phyloP scores from a whole-genome alignment of 1,140 invertebrate genomes.

The Rhopalosiphum maidis region DNA sequence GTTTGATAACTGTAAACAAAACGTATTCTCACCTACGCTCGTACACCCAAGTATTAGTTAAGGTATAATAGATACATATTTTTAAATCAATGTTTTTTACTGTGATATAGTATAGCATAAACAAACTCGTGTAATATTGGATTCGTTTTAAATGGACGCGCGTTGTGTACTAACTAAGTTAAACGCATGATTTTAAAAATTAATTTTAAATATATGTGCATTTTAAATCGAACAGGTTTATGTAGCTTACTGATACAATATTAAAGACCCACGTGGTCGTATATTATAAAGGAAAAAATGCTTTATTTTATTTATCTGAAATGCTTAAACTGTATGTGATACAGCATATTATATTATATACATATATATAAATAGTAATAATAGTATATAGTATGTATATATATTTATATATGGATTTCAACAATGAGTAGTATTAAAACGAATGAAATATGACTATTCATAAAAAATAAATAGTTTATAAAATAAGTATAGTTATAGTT shows the following conservation, averaged over 20 bases:
- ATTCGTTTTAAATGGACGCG: slow-evolving; percentile 1
- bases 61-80: background rate
- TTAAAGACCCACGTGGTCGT: background rate
- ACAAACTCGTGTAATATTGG: slow-evolving; percentile 1
- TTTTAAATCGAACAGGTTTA: background rate
- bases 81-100: background rate
- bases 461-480: background rate
- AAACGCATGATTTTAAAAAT: background rate
- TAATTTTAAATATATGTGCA: background rate
- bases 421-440: background rate
- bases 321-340: background rate
- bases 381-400: background rate
- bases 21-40: background rate
- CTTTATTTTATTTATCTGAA: background rate
- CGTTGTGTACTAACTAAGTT: background rate
- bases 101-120: background rate
- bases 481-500: background rate
- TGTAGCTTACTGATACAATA: background rate
- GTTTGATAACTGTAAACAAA: background rate
- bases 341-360: background rate
- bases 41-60: background rate
- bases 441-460: background rate
- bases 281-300: background rate
- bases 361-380: background rate
- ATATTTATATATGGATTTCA: background rate